A percentile compares a stretch with the other conserved stretches of the same genome.
phyloP scores from a whole-genome alignment of 1,140 invertebrate species.

The Bombyx mandarina region DNA sequence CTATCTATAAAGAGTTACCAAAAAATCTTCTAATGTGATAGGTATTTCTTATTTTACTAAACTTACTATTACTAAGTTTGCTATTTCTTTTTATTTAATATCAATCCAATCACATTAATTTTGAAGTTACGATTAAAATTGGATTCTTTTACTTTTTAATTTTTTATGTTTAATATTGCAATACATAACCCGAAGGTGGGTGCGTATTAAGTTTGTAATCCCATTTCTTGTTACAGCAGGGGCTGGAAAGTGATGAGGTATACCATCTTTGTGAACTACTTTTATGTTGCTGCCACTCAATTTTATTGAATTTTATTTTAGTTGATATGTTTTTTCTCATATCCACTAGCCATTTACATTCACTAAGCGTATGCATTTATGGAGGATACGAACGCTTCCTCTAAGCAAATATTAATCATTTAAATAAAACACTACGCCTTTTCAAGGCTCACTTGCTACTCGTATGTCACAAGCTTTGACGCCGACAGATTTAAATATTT shows the following conservation, averaged over 20 bases:
- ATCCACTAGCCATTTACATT: slow-evolving; percentile 60
- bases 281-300: slow-evolving; percentile 69
- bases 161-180: too few species aligned
- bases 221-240: slow-evolving; percentile 82
- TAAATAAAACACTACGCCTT: slow-evolving; percentile 38
- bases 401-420: slow-evolving; percentile 45
- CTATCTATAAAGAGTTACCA: slow-evolving; percentile 9
- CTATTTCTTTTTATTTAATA: slow-evolving; percentile 15
- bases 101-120: too few species aligned
- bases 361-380: slow-evolving; percentile 63
- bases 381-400: slow-evolving; percentile 65
- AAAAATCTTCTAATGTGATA: neutral
- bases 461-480: slow-evolving; percentile 44
- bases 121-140: too few species aligned
- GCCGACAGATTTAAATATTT: slow-evolving; percentile 10
- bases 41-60: too few species aligned
- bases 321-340: slow-evolving; percentile 54
- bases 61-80: slow-evolving; percentile 11
- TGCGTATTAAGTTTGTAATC: slow-evolving; percentile 69
- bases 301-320: slow-evolving; percentile 54
- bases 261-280: slow-evolving; percentile 71
- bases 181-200: slow-evolving; percentile 47
- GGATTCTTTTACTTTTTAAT: too few species aligned
- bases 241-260: slow-evolving; percentile 91
- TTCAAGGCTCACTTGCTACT: slow-evolving; percentile 45